Conservation (phyloP, 37 sponge, comb jelly and placozoan genomes). For the Geodia barretti region DNA sequence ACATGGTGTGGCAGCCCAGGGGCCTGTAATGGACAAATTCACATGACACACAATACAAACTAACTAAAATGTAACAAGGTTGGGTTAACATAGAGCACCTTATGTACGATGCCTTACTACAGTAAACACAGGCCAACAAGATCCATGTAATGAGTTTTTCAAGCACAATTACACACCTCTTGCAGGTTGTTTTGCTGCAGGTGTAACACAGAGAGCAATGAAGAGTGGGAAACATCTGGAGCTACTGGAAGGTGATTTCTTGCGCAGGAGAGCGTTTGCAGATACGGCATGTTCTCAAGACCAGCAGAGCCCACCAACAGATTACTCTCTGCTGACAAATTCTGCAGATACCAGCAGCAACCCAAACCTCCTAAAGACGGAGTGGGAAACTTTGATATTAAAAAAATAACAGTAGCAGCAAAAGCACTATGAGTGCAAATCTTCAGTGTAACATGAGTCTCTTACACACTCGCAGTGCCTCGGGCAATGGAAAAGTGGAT, state of each 20-base stretch:
- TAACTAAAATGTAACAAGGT: not conserved
- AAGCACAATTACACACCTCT: too few relatives aligned
- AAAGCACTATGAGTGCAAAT: too few relatives aligned
- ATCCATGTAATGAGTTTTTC: not conserved
- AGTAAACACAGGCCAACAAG: not conserved
- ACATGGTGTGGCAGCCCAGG: constrained; percentile 45
- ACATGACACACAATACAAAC: not conserved
- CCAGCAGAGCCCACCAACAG: constrained; percentile 8
- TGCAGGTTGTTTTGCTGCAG: not conserved
- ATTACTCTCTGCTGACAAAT: not conserved
- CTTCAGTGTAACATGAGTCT: too few relatives aligned
- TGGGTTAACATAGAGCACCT: too few relatives aligned
- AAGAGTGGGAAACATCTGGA: not conserved
- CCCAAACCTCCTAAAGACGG: not conserved
- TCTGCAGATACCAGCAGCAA: not conserved
- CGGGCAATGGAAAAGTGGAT: too few relatives aligned
- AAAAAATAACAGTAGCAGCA: too few relatives aligned
- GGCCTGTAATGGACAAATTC: constrained; percentile 36
- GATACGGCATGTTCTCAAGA: constrained; percentile 12
- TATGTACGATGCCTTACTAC: not conserved
- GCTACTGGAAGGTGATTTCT: constrained; percentile 59
- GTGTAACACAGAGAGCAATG: not conserved
- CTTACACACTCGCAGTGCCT: too few relatives aligned
- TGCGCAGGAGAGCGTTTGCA: constrained; percentile 44
- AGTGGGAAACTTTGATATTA: too few relatives aligned